Conservation (phyloP, 2,113 vertebrate genomes). For the Agapornis roseicollis region DNA sequence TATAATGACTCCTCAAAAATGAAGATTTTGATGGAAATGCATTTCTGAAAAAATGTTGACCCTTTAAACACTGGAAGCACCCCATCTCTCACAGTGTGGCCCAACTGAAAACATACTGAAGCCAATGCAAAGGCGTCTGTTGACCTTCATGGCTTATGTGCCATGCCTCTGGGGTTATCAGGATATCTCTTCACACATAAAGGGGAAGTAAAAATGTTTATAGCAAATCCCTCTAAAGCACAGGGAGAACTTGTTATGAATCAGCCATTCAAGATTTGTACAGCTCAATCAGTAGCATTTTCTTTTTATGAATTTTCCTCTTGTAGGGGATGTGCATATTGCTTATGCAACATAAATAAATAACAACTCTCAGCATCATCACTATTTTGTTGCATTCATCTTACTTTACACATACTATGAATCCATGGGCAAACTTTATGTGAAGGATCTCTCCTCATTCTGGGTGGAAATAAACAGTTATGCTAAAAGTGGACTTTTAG, state of each 20-base stretch:
- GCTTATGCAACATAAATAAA: background rate
- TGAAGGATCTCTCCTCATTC: background rate
- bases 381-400: background rate
- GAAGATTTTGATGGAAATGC: background rate
- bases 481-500: background rate
- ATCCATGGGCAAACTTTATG: background rate
- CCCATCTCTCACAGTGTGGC: background rate
- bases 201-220: background rate
- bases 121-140: background rate
- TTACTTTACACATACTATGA: background rate
- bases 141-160: background rate
- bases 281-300: background rate
- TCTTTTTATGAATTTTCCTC: background rate
- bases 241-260: background rate
- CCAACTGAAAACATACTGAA: background rate
- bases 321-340: background rate
- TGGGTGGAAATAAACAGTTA: background rate
- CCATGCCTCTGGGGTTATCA: background rate
- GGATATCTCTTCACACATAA: background rate
- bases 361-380: background rate
- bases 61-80: background rate
- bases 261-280: background rate
- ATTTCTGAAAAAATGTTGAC: background rate
- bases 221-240: background rate
- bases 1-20: background rate